phyloP scores from a whole-genome alignment of 2,113 vertebrate genomes.

The Oriolus oriolus region DNA sequence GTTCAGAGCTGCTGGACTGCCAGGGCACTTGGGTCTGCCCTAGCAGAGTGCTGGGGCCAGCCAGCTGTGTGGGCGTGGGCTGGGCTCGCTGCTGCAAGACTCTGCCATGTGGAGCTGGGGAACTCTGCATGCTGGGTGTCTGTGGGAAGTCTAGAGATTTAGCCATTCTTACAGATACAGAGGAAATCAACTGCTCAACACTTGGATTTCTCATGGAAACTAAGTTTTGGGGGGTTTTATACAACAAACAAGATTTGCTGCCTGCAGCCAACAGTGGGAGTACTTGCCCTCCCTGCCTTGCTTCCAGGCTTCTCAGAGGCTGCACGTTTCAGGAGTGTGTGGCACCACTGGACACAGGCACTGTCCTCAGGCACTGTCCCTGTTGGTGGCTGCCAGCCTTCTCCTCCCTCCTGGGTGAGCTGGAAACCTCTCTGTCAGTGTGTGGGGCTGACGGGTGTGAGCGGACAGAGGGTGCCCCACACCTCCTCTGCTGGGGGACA shows the following conservation, averaged over 20 bases:
- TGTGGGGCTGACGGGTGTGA: not conserved
- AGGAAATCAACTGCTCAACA: not conserved
- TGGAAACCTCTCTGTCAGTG: accelerated
- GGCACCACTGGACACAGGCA: not conserved
- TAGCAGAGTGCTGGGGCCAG: not conserved
- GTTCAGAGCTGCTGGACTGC: not conserved
- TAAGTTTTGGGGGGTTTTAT: not conserved
- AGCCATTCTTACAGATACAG: not conserved
- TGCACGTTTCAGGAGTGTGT: accelerated
- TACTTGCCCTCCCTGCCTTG: not conserved
- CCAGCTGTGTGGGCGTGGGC: accelerated
- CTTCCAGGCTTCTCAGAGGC: not conserved
- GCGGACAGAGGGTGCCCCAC: not conserved
- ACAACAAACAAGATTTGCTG: not conserved
- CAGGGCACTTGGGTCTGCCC: not conserved
- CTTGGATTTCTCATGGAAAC: not conserved
- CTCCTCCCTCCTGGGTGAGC: accelerated
- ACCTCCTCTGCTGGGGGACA: not conserved
- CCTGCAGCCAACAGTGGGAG: not conserved
- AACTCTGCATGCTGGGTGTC: not conserved
- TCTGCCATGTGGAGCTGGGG: not conserved
- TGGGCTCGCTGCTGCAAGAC: not conserved
- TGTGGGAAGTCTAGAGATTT: not conserved
- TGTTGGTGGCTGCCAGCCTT: not conserved
- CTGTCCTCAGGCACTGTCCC: not conserved